phyloP scores from a whole-genome alignment of 92 coral and sea anemone genomes.

The Umimayanthus chanpuru region DNA sequence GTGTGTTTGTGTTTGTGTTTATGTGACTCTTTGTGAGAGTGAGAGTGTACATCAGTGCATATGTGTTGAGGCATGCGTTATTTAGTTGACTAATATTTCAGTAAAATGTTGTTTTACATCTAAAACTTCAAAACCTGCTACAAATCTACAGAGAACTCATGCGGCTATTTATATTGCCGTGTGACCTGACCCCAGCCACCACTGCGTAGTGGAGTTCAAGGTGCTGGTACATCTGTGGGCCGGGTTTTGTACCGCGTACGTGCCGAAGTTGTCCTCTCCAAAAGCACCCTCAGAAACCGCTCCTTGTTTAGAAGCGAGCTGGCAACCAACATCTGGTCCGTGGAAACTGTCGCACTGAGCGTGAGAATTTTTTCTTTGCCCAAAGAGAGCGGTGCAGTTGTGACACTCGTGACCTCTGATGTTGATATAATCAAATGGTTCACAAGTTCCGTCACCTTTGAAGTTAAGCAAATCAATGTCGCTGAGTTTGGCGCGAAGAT shows the following conservation, averaged over 20 bases:
- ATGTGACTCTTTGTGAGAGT: too few species aligned
- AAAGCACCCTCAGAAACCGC: neutral
- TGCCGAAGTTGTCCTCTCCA: constrained; percentile 31
- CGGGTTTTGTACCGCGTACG: constrained; percentile 6
- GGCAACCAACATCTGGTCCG: neutral
- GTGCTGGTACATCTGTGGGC: neutral
- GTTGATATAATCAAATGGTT: neutral
- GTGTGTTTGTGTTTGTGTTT: too few species aligned
- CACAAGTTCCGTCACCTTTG: neutral
- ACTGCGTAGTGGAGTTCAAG: constrained; percentile 10
- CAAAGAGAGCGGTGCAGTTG: constrained; percentile 10
- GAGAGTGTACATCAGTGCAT: too few species aligned
- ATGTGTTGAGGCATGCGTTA: too few species aligned
- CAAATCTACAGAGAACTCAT: neutral
- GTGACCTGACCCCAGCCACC: neutral
- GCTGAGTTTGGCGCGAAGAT: neutral
- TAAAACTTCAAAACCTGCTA: neutral
- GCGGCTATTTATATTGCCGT: neutral
- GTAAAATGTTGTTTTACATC: too few species aligned
- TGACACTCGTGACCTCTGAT: neutral
- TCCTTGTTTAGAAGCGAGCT: neutral
- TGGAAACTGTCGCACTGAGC: neutral
- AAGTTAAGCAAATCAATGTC: neutral
- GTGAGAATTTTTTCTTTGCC: neutral
- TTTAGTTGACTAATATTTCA: too few species aligned